phyloP scores from a whole-genome alignment of 2,797 vertebrate genomes.

The Amblyraja radiata region DNA sequence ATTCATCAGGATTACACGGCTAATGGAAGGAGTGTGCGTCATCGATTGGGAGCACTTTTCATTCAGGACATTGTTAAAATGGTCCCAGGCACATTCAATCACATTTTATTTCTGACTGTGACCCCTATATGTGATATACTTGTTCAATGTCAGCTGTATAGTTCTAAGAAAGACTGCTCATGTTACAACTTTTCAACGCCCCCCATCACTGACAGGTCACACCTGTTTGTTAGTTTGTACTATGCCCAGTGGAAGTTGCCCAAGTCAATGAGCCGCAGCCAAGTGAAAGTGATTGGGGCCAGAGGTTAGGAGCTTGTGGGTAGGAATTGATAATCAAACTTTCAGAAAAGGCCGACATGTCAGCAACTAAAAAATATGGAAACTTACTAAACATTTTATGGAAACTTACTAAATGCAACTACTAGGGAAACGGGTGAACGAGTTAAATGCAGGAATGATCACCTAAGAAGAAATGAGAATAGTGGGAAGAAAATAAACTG shows the following conservation, averaged over 20 bases:
- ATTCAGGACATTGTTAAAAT: conserved; percentile 26
- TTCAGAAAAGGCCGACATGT: neutral
- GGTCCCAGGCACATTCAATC: neutral
- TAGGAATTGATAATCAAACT: neutral
- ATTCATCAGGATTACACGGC: neutral
- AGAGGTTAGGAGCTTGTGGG: too few relatives aligned
- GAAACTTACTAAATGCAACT: neutral
- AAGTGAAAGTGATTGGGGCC: neutral
- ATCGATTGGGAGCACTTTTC: neutral
- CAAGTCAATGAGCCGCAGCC: neutral
- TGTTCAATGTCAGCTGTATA: conserved; percentile 22
- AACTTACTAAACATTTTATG: neutral
- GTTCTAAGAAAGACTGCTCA: conserved; percentile 2
- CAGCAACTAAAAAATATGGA: neutral
- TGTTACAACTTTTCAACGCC: neutral
- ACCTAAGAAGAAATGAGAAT: too few relatives aligned
- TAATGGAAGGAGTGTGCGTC: neutral
- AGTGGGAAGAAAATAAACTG: too few relatives aligned
- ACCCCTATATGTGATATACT: conserved; percentile 10
- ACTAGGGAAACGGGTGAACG: too few relatives aligned
- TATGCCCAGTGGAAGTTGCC: neutral
- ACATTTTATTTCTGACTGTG: conserved; percentile 28
- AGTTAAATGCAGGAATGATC: too few relatives aligned
- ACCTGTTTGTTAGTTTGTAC: neutral
- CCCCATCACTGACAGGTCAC: neutral